phyloP scores from a whole-genome alignment of 2,113 vertebrate genomes.

The Sylvia atricapilla region DNA sequence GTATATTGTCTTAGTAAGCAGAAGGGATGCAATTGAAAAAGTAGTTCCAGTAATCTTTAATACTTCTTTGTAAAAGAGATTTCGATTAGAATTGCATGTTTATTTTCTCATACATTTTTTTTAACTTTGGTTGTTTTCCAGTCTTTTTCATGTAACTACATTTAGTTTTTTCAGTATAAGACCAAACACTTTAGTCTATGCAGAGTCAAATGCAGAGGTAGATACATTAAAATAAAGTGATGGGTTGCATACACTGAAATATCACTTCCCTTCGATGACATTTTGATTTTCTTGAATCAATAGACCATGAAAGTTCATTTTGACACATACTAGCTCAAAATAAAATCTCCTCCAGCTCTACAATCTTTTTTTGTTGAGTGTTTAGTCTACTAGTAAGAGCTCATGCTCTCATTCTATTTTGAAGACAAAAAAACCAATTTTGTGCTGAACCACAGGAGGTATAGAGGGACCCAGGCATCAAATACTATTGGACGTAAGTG shows the following conservation, averaged over 20 bases:
- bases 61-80: neutral
- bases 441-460: slow-evolving; percentile 33
- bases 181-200: neutral
- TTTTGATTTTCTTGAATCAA: slow-evolving; percentile 54
- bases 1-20: neutral
- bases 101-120: neutral
- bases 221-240: slow-evolving; percentile 5
- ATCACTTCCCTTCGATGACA: slow-evolving; percentile 25
- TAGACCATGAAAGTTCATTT: slow-evolving; percentile 45
- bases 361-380: slow-evolving; percentile 17
- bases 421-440: slow-evolving; percentile 55
- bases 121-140: neutral
- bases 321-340: slow-evolving; percentile 40
- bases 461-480: neutral
- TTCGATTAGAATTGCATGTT: neutral
- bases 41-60: neutral
- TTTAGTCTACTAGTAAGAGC: slow-evolving; percentile 43
- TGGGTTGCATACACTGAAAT: neutral
- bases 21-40: neutral
- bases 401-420: slow-evolving; percentile 29
- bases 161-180: neutral
- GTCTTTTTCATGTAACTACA: neutral
- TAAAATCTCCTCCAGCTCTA: slow-evolving; percentile 28
- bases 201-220: neutral
- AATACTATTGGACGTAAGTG: neutral